These are phyloP conservation scores for Meriones psammophilus DNA, from an alignment of 2,797 vertebrate species.

Conservation along the genomic window DNA sequence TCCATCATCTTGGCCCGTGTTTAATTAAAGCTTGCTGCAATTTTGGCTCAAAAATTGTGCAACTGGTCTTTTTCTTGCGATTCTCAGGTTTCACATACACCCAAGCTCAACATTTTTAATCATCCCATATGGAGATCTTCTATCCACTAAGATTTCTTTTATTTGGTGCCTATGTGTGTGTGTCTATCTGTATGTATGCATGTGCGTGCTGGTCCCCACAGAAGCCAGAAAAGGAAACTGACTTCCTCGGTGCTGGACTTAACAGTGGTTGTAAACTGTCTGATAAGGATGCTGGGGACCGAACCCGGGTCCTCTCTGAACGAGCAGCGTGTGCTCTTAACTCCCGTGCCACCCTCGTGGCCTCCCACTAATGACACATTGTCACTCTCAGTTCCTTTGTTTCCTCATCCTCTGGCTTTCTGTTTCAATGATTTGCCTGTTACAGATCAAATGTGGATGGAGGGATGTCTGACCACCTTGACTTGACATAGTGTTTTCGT, in stretches of 20 bases:
- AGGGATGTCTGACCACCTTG: background rate
- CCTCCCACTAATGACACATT: background rate
- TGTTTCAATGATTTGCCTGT: conserved; percentile 30
- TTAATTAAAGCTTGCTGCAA: background rate
- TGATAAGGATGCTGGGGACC: background rate
- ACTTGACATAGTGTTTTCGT: conserved; percentile 18
- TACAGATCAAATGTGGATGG: background rate
- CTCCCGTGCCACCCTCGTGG: background rate
- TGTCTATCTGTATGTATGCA: background rate
- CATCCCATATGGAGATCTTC: background rate
- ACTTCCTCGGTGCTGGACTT: background rate
- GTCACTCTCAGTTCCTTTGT: background rate
- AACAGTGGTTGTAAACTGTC: background rate
- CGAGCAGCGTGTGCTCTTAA: background rate
- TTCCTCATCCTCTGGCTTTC: background rate
- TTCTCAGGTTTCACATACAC: background rate
- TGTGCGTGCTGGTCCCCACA: background rate
- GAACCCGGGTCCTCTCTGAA: background rate
- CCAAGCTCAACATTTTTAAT: background rate
- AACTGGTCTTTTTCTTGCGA: background rate
- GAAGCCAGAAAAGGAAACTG: background rate
- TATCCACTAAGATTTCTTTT: background rate
- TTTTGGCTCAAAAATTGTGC: background rate
- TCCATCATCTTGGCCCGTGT: background rate
- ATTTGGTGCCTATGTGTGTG: background rate